Conservation (phyloP, 2,888 invertebrate genomes). For the Cryptops parisi region DNA sequence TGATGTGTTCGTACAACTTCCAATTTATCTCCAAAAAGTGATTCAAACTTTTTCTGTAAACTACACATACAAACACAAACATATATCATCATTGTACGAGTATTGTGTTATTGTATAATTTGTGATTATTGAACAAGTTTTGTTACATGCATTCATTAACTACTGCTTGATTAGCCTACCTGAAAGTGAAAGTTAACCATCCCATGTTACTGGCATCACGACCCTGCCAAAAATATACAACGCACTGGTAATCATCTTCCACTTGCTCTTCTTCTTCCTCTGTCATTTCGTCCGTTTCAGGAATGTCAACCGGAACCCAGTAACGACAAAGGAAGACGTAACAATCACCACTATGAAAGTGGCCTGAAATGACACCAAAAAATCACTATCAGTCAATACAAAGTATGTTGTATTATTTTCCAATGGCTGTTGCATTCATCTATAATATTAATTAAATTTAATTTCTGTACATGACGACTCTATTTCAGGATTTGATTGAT, state of each 20-base stretch:
- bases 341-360: conserved; percentile 87
- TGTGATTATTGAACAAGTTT: too few species aligned
- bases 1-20: conserved; percentile 95
- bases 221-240: conserved; percentile 99
- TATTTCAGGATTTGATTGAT: too few species aligned
- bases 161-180: too few species aligned
- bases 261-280: conserved; percentile 35
- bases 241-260: conserved; percentile 71
- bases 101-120: not conserved
- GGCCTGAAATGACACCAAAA: conserved; percentile 35
- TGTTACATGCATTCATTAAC: too few species aligned
- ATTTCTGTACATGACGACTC: too few species aligned
- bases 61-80: conserved; percentile 28
- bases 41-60: conserved; percentile 77
- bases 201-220: conserved; percentile 95
- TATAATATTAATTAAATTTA: too few species aligned
- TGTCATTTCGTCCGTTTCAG: conserved; percentile 39
- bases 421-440: too few species aligned
- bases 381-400: too few species aligned
- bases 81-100: too few species aligned
- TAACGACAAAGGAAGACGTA: conserved; percentile 97
- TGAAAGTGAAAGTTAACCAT: conserved; percentile 98
- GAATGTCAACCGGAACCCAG: conserved; percentile 59
- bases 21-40: conserved; percentile 70
- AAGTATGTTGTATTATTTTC: too few species aligned